phyloP scores from a whole-genome alignment of 2,113 vertebrate genomes.

The Phoxinus phoxinus region DNA sequence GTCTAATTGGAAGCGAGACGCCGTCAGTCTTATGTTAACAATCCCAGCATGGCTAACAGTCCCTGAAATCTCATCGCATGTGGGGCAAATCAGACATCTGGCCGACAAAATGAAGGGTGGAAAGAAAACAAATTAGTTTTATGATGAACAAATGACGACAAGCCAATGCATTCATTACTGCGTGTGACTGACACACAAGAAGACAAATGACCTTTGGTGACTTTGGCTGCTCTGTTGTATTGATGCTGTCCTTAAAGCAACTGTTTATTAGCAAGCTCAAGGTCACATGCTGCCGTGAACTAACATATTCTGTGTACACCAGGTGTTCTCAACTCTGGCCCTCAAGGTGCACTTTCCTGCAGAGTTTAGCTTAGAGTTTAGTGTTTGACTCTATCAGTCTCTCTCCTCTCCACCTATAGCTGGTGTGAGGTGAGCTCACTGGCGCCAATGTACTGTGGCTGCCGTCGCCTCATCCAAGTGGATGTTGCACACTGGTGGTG shows the following conservation, averaged over 20 bases:
- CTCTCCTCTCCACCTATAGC: too few relatives aligned
- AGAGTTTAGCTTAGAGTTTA: too few relatives aligned
- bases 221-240: neutral
- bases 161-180: constrained; percentile 5
- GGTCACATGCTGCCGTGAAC: neutral
- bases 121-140: constrained; percentile 1
- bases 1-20: constrained; percentile 8
- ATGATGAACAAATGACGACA: neutral
- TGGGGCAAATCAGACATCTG: constrained; percentile 35
- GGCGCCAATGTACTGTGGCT: too few relatives aligned
- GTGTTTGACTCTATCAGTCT: too few relatives aligned
- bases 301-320: neutral
- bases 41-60: constrained; percentile 21
- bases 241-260: neutral
- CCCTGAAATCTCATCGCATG: constrained; percentile 34
- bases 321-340: too few relatives aligned
- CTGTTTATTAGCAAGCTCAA: neutral
- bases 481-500: too few relatives aligned
- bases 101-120: constrained; percentile 8
- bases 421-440: too few relatives aligned
- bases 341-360: too few relatives aligned
- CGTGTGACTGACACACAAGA: too few relatives aligned
- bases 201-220: neutral
- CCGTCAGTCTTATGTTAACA: neutral
- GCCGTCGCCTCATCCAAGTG: too few relatives aligned